These are phyloP conservation scores for Erebia epiphron DNA, from an alignment of 2,888 invertebrate species.

Conservation along the genomic window DNA sequence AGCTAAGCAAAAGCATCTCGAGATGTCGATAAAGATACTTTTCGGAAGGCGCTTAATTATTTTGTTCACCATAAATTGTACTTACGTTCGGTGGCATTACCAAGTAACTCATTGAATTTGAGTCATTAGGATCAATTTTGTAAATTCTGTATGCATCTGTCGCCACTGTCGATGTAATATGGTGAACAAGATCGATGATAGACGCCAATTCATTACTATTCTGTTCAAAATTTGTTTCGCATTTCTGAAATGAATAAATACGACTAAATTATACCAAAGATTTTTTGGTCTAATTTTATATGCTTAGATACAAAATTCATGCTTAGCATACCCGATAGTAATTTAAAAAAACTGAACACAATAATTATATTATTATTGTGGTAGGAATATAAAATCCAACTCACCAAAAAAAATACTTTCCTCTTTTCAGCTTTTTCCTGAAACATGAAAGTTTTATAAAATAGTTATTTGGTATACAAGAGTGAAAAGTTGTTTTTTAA, in stretches of 20 bases:
- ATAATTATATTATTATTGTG: too few species aligned
- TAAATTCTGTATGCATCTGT: conserved; percentile 85
- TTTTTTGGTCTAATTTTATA: neutral
- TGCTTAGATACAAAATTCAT: too few species aligned
- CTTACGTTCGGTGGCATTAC: conserved; percentile 41
- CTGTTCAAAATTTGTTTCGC: conserved; percentile 73
- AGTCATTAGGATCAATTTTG: conserved; percentile 56
- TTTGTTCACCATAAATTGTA: neutral
- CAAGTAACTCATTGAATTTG: conserved; percentile 54
- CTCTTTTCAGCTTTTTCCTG: neutral
- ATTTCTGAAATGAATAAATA: conserved; percentile 1
- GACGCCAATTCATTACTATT: conserved; percentile 85
- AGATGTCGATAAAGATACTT: neutral
- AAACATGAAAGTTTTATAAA: neutral
- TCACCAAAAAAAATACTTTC: conserved; percentile 4
- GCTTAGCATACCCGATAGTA: too few species aligned
- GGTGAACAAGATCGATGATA: conserved; percentile 85
- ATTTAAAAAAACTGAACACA: too few species aligned
- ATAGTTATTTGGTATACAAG: too few species aligned
- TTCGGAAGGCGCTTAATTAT: neutral
- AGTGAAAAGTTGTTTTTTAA: too few species aligned
- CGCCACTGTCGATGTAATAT: conserved; percentile 85
- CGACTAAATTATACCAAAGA: neutral
- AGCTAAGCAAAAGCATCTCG: too few species aligned
- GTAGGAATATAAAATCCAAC: neutral